Evolutionary conservation across 2,888 invertebrate genomes (phyloP).

Genomic region (Caenorhabditis wallacei): DNA sequence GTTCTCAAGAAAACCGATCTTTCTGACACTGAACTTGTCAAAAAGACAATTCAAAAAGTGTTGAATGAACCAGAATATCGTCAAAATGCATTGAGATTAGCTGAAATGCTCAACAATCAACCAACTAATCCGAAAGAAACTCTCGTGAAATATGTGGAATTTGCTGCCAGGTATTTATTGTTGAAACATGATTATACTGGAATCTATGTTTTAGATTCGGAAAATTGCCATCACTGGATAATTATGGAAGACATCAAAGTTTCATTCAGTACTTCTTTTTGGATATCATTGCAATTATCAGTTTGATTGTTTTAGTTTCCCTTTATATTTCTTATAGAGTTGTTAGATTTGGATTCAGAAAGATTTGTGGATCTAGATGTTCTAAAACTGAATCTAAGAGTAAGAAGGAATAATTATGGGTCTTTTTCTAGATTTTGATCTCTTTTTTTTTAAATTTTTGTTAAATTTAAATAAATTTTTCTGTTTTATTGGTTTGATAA

Average conservation of each 20-base stretch:
- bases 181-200: neutral
- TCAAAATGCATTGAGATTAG: constrained; percentile 57
- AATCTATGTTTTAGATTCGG: constrained; percentile 53
- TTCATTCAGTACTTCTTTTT: constrained; percentile 52
- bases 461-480: neutral
- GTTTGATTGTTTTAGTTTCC: neutral
- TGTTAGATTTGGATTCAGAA: constrained; percentile 10
- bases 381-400: constrained; percentile 7
- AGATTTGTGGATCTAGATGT: constrained; percentile 17
- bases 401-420: constrained; percentile 44
- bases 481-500: neutral
- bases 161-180: constrained; percentile 41
- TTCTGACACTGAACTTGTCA: constrained; percentile 33
- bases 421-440: neutral
- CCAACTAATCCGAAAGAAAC: constrained; percentile 68
- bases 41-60: constrained; percentile 52
- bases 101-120: constrained; percentile 65
- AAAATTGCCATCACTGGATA: constrained; percentile 51
- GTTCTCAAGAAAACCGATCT: constrained; percentile 67
- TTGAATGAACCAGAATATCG: constrained; percentile 60
- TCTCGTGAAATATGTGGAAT: constrained; percentile 70
- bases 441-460: neutral
- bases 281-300: constrained; percentile 30
- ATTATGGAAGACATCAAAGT: constrained; percentile 55
- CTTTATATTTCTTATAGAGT: constrained; percentile 28